A percentile compares a stretch with the other conserved stretches of the same genome.
Evolutionary conservation across 2,113 vertebrate species (phyloP).

Genomic region (Xenopus tropicalis): DNA sequence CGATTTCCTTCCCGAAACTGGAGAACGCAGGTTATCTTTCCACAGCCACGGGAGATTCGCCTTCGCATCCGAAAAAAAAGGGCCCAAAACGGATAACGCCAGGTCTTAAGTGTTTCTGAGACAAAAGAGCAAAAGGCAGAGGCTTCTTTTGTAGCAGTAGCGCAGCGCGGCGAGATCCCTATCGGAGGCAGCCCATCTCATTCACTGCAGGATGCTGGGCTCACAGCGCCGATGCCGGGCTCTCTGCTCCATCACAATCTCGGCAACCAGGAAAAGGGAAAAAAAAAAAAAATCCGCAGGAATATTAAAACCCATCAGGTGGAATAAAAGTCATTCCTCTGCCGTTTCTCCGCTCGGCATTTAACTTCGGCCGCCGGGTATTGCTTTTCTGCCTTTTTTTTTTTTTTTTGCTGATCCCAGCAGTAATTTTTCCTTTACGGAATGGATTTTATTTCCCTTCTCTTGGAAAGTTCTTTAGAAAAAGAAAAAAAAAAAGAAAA

Average conservation of each 20-base stretch:
- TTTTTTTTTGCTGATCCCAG: conserved; percentile 37
- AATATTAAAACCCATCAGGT: background rate
- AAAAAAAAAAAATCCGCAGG: background rate
- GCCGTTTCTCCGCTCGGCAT: background rate
- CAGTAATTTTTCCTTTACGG: conserved; percentile 22
- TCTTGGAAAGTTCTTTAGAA: conserved; percentile 27
- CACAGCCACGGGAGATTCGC: background rate
- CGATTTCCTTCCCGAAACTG: conserved; percentile 14
- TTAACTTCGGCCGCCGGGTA: background rate
- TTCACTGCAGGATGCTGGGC: too few species aligned
- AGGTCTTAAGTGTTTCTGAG: too few species aligned
- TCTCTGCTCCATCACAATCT: too few species aligned
- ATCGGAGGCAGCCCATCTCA: too few species aligned
- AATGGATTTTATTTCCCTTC: conserved; percentile 39
- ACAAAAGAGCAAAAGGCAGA: background rate
- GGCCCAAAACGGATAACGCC: too few species aligned
- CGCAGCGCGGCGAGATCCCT: too few species aligned
- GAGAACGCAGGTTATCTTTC: conserved; percentile 1
- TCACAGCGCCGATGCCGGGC: too few species aligned
- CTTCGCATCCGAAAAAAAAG: background rate
- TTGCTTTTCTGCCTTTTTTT: background rate
- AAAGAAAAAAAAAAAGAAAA: background rate
- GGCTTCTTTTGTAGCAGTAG: too few species aligned
- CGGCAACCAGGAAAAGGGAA: too few species aligned
- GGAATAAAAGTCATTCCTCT: background rate